Conservation (phyloP, 1,140 invertebrate genomes). For the Asbolus verrucosus region DNA sequence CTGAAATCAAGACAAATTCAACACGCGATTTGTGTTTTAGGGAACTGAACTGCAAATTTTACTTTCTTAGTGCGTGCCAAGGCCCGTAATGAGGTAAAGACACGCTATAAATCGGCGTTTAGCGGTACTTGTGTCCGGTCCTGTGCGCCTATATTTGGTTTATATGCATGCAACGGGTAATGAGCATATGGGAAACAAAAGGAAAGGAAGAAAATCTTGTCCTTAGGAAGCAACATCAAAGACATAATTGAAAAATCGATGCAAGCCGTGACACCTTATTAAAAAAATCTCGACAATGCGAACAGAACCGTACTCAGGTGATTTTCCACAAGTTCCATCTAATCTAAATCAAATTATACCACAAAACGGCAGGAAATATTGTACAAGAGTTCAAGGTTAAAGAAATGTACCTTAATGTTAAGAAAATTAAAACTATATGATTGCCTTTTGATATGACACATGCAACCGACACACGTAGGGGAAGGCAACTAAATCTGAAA, state of each 20-base stretch:
- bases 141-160: slow-evolving; percentile 40
- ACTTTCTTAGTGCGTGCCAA: slow-evolving; percentile 55
- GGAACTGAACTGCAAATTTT: slow-evolving; percentile 56
- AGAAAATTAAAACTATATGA: slow-evolving; percentile 36
- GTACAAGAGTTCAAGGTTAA: slow-evolving; percentile 10
- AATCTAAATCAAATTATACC: slow-evolving; percentile 32
- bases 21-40: slow-evolving; percentile 54
- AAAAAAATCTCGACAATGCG: slow-evolving; percentile 3
- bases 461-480: background rate
- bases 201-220: slow-evolving; percentile 9
- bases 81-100: slow-evolving; percentile 51
- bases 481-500: background rate
- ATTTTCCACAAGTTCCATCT: background rate
- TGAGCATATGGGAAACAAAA: slow-evolving; percentile 12
- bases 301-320: slow-evolving; percentile 4
- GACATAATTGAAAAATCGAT: slow-evolving; percentile 12
- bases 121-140: slow-evolving; percentile 45
- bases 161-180: slow-evolving; percentile 37
- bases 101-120: slow-evolving; percentile 54
- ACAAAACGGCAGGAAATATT: slow-evolving; percentile 25
- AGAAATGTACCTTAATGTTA: slow-evolving; percentile 26
- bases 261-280: background rate
- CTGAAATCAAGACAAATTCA: slow-evolving; percentile 44
- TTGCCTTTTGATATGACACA: slow-evolving; percentile 21
- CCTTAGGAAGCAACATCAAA: slow-evolving; percentile 7